phyloP scores from a whole-genome alignment of 2,113 vertebrate species.

The Rhinopithecus roxellana region DNA sequence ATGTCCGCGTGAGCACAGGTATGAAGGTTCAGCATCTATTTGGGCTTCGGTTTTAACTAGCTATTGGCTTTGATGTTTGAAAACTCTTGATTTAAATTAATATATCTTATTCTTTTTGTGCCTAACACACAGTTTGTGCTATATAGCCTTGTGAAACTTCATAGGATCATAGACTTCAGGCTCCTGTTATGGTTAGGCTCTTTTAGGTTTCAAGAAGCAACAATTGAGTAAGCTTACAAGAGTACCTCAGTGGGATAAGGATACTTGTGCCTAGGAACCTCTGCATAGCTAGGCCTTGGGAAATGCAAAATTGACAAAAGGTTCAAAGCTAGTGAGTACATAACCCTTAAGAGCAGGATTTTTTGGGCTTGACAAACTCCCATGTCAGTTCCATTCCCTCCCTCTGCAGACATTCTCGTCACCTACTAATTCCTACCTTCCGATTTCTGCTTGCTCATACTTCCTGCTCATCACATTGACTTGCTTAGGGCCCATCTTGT shows the following conservation, averaged over 20 bases:
- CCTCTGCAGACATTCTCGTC: background rate
- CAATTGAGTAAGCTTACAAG: background rate
- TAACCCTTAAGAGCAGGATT: background rate
- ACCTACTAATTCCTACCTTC: background rate
- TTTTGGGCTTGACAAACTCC: background rate
- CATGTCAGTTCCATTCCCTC: background rate
- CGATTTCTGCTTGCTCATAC: background rate
- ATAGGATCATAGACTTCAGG: background rate
- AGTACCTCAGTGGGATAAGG: background rate
- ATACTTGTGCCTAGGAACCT: background rate
- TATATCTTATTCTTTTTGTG: background rate
- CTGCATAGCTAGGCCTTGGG: background rate
- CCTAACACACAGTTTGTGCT: background rate
- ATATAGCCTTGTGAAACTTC: background rate
- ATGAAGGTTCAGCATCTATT: background rate
- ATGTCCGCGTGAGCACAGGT: background rate
- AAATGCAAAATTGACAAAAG: background rate
- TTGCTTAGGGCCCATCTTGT: background rate
- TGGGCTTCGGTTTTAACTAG: background rate
- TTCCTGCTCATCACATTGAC: background rate
- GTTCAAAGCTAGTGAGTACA: background rate
- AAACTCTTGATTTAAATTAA: background rate
- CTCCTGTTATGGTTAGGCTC: background rate
- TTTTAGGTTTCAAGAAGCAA: constrained; percentile 27
- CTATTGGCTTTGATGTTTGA: background rate